Evolutionary conservation across 1,140 invertebrate species (phyloP), one percentile per base, ranked within the genome.

Genomic region (Sipha flava): DNA sequence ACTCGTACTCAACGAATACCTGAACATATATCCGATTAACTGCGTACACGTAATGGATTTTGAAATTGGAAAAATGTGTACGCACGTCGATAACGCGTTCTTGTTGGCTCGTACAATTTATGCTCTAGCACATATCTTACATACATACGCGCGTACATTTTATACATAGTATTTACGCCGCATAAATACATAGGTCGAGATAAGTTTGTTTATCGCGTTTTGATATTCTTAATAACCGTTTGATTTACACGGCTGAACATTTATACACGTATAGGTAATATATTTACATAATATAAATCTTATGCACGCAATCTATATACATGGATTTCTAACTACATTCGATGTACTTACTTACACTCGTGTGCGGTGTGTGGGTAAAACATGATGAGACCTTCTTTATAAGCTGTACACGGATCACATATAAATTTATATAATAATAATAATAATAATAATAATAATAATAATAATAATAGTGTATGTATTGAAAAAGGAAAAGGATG

Each of bases 21-120:
- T n/a, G n/a, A n/a, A n/a, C n/a, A n/a, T n/a, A n/a, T n/a, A n/a
- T n/a, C n/a, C n/a, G n/a, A n/a, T n/a, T n/a, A n/a, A n/a, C n/a
- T n/a, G n/a, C n/a, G n/a, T n/a, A n/a, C n/a, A n/a, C 23, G 26
- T 62, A 43, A 66, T 43, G 37, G 64, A 43, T 21, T 66, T 14
- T 66, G 16, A 66, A 66, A 66, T 66, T 66, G 64, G 64, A 66
- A 66, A 66, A 66, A 26, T 37, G 40, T 66, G 64, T 66, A 43
- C 37, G 37, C 21, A 21, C n/a, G 9, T 12, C 64, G 34, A 62
- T 37, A 62, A 37, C 31, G 34, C n/a, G n/a, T 40, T 23, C 34
- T 40, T 40, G n/a, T n/a, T 23, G 21, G n/a, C 12, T 29, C 64
- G 12, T 66, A 66, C 40, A 23, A 43, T 40, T n/a, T n/a, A n/a